A percentile compares a stretch with the other conserved stretches of the same genome.
Conservation (phyloP, 2,888 invertebrate species). For the Hemistola chrysoprasaria region DNA sequence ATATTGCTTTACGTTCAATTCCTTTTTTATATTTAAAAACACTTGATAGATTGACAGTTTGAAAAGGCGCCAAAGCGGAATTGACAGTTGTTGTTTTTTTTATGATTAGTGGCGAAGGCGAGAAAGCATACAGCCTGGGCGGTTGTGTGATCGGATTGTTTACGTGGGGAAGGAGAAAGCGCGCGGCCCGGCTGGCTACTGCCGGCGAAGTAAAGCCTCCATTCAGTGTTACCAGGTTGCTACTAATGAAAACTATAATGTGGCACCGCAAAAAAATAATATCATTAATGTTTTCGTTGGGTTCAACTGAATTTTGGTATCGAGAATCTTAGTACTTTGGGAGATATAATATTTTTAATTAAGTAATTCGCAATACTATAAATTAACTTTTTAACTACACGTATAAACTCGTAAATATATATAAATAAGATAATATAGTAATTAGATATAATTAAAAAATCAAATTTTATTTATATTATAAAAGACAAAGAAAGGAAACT, state of each 20-base stretch:
- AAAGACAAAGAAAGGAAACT: too few species aligned
- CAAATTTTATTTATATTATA: too few species aligned
- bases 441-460: too few species aligned
- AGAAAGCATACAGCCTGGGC: slow-evolving; percentile 66
- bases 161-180: slow-evolving; percentile 58
- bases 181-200: slow-evolving; percentile 77
- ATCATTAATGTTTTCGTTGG: too few species aligned
- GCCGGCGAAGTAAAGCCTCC: slow-evolving; percentile 68
- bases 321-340: too few species aligned
- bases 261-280: too few species aligned
- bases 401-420: too few species aligned
- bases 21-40: slow-evolving; percentile 45
- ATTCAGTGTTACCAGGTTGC: slow-evolving; percentile 13
- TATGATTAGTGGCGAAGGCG: slow-evolving; percentile 38
- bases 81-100: slow-evolving; percentile 36
- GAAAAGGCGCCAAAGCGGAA: slow-evolving; percentile 57
- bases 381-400: too few species aligned
- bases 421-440: too few species aligned
- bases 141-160: slow-evolving; percentile 66
- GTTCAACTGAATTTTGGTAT: too few species aligned
- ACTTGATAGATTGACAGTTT: slow-evolving; percentile 45
- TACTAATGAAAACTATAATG: background rate
- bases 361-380: too few species aligned
- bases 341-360: too few species aligned
- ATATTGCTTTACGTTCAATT: slow-evolving; percentile 67